phyloP scores from a whole-genome alignment of 2,113 vertebrate species.

The Tupaia tana region DNA sequence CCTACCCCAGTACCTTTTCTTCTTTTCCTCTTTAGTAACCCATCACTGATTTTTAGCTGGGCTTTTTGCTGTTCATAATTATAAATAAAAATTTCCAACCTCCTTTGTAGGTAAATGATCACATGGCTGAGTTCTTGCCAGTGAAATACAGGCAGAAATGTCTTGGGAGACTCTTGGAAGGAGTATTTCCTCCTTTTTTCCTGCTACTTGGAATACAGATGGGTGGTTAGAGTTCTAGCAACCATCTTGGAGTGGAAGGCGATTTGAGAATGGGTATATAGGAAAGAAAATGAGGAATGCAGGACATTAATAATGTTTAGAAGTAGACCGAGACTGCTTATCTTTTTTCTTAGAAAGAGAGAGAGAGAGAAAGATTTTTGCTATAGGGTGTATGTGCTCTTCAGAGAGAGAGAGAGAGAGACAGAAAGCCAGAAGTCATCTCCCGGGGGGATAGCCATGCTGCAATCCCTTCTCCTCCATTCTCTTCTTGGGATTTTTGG shows the following conservation, averaged over 20 bases:
- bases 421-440: no score
- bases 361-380: no score
- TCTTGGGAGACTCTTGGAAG: background rate
- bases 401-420: no score
- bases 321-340: background rate
- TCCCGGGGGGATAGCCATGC: no score
- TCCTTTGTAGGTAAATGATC: background rate
- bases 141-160: background rate
- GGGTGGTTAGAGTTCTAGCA: background rate
- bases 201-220: background rate
- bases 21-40: background rate
- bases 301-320: background rate
- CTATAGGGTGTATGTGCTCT: no score
- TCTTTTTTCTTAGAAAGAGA: background rate
- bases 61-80: slow-evolving; percentile 27
- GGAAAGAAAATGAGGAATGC: background rate
- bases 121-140: background rate
- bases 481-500: no score
- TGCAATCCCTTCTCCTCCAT: no score
- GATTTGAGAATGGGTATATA: slow-evolving; percentile 3
- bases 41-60: background rate
- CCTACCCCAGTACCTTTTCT: background rate
- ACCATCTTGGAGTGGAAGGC: background rate
- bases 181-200: background rate
- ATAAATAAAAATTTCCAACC: background rate